Conservation (phyloP, 2,113 vertebrate species). For the Ammodramus savannarum region DNA sequence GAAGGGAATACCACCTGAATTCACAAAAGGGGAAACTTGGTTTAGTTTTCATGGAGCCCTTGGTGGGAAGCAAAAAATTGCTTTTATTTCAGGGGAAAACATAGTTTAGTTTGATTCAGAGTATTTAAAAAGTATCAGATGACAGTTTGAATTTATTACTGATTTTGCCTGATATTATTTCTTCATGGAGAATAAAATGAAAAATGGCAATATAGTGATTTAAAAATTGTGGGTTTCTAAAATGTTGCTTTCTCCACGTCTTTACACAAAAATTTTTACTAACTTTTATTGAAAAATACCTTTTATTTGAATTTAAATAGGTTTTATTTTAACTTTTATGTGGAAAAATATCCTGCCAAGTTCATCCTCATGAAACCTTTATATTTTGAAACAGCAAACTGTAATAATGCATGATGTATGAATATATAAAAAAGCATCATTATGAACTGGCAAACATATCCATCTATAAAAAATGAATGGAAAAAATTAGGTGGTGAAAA, state of each 20-base stretch:
- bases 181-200: not conserved
- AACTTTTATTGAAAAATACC: not conserved
- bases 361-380: not conserved
- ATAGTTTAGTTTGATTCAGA: not conserved
- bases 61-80: not conserved
- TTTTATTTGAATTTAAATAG: not conserved
- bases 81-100: not conserved
- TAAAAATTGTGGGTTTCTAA: not conserved
- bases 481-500: not conserved
- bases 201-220: not conserved
- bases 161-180: not conserved
- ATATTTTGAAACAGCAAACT: not conserved
- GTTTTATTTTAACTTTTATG: not conserved
- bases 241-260: not conserved
- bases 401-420: not conserved
- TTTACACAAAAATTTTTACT: not conserved
- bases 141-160: not conserved
- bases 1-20: not conserved
- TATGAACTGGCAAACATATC: not conserved
- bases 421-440: not conserved
- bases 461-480: not conserved
- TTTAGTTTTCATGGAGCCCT: not conserved
- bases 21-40: not conserved
- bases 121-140: not conserved
- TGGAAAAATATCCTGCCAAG: not conserved